Evolutionary conservation across 92 coral and sea anemone genomes (phyloP).

Genomic region (Chrysogorgia sp.): DNA sequence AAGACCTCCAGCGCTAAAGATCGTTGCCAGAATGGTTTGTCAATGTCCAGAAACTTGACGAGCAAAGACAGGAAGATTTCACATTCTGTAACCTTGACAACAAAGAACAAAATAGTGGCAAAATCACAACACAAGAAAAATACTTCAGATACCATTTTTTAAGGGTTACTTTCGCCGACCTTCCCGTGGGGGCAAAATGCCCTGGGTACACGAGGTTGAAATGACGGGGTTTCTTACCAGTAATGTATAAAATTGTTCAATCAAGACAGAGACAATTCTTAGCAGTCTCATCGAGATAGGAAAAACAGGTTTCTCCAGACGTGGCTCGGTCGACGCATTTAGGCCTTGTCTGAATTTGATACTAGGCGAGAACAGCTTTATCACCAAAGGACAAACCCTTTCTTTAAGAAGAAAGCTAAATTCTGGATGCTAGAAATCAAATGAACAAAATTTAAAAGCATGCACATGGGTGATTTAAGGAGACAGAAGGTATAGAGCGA

Average conservation of each 20-base stretch:
- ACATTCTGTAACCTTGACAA: conserved; percentile 94
- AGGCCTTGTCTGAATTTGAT: conserved; percentile 79
- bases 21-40: conserved; percentile 95
- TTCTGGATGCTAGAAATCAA: conserved; percentile 90
- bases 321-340: conserved; percentile 55
- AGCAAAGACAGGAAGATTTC: conserved; percentile 90
- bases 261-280: conserved; percentile 88
- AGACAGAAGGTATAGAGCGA: too few species aligned
- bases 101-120: background rate
- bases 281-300: conserved; percentile 91
- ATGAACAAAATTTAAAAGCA: background rate
- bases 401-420: conserved; percentile 95
- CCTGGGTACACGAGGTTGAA: too few species aligned
- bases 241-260: conserved; percentile 92
- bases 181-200: too few species aligned
- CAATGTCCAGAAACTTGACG: conserved; percentile 90
- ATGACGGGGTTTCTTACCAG: conserved; percentile 63
- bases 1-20: conserved; percentile 94
- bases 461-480: too few species aligned
- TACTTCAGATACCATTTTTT: too few species aligned
- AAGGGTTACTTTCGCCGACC: too few species aligned
- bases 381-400: conserved; percentile 89
- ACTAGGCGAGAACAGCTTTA: conserved; percentile 96
- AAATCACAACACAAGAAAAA: too few species aligned
- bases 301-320: conserved; percentile 82